Evolutionary conservation across 2,888 invertebrate species (phyloP).

Genomic region (Nymphalis polychloros): DNA sequence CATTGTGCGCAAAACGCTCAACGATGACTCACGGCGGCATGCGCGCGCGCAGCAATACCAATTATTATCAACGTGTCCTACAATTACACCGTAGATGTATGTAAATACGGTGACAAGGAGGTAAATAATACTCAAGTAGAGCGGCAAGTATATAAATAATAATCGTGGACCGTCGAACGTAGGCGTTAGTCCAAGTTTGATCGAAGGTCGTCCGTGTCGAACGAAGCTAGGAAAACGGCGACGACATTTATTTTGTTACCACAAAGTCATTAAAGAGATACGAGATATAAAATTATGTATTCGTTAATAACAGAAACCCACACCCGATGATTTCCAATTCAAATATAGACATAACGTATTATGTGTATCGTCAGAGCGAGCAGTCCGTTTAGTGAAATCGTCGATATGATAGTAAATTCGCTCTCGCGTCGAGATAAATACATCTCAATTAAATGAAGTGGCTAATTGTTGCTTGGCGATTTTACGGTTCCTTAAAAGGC

Average conservation of each 20-base stretch:
- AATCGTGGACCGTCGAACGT: constrained; percentile 63
- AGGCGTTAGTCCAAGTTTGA: constrained; percentile 63
- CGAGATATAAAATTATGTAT: constrained; percentile 37
- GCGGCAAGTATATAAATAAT: constrained; percentile 57
- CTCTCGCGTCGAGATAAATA: constrained; percentile 41
- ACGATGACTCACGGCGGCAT: constrained; percentile 73
- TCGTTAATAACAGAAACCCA: constrained; percentile 43
- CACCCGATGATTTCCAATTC: constrained; percentile 24
- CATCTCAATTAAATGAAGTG: constrained; percentile 49
- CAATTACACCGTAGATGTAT: constrained; percentile 68
- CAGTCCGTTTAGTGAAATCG: neutral
- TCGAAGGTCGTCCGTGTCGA: constrained; percentile 52
- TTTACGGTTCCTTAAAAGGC: constrained; percentile 50
- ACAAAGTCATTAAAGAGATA: constrained; percentile 31
- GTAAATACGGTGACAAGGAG: constrained; percentile 72
- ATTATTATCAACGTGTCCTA: constrained; percentile 72
- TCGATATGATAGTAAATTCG: constrained; percentile 14
- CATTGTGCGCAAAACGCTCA: constrained; percentile 76
- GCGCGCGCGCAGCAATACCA: constrained; percentile 72
- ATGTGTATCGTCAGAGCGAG: neutral
- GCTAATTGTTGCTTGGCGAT: constrained; percentile 42
- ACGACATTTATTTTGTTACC: constrained; percentile 26
- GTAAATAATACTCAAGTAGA: constrained; percentile 69
- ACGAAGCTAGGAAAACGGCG: constrained; percentile 24
- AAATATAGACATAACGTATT: constrained; percentile 22